Percentiles rank a stretch among this genome's conserved stretches.
Evolutionary conservation across 1,140 invertebrate genomes (phyloP).

Genomic region (Trachymyrmex septentrionalis): DNA sequence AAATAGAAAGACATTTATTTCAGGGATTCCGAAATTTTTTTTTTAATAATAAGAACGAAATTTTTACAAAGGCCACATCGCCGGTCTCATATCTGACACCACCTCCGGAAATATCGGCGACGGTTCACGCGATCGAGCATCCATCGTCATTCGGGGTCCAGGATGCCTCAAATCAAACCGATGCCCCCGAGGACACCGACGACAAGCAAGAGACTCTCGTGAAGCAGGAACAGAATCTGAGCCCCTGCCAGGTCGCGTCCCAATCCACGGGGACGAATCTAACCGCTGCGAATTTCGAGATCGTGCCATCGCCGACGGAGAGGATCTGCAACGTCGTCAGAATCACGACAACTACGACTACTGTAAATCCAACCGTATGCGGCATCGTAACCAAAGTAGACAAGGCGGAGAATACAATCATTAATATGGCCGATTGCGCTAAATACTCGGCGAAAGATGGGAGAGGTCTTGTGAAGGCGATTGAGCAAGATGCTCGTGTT

Average conservation of each 20-base stretch:
- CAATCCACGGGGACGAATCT: slow-evolving; percentile 55
- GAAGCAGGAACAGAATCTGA: slow-evolving; percentile 82
- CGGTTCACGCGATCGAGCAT: slow-evolving; percentile 81
- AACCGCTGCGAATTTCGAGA: slow-evolving; percentile 77
- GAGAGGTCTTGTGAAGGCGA: slow-evolving; percentile 78
- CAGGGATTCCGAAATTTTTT: background rate
- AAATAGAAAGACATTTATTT: background rate
- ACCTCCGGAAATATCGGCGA: slow-evolving; percentile 86
- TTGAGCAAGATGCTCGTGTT: slow-evolving; percentile 73
- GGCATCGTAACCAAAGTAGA: slow-evolving; percentile 79
- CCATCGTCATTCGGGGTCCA: slow-evolving; percentile 87
- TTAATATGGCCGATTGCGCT: slow-evolving; percentile 79
- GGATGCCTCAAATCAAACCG: slow-evolving; percentile 94
- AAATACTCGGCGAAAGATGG: slow-evolving; percentile 80
- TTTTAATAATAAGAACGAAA: slow-evolving; percentile 58
- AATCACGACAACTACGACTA: slow-evolving; percentile 78
- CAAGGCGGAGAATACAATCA: slow-evolving; percentile 81
- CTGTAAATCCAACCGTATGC: slow-evolving; percentile 74
- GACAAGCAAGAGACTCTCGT: slow-evolving; percentile 77
- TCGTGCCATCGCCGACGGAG: slow-evolving; percentile 79
- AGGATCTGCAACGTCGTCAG: slow-evolving; percentile 80
- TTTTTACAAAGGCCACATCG: slow-evolving; percentile 87
- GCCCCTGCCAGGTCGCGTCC: slow-evolving; percentile 75
- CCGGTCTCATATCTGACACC: slow-evolving; percentile 88
- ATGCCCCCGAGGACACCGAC: slow-evolving; percentile 86